Evolutionary conservation across 2,113 vertebrate genomes (phyloP).

Genomic region (Suricata suricatta): DNA sequence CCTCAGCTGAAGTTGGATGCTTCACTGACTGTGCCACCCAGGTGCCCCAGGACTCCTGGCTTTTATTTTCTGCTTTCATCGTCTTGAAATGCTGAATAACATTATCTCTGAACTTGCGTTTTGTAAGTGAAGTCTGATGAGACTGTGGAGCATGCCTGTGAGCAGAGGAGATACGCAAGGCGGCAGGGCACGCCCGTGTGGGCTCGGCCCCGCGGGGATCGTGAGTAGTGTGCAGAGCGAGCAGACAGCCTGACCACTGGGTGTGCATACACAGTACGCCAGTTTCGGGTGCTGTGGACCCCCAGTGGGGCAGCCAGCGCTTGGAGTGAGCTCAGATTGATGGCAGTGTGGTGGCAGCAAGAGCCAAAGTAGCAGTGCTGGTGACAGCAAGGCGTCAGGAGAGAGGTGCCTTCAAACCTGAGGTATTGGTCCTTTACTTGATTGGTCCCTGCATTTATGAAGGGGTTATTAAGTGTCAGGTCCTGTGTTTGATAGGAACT

Average conservation of each 20-base stretch:
- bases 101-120: not conserved
- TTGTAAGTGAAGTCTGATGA: not conserved
- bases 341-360: not conserved
- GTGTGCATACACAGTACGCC: not conserved
- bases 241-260: not conserved
- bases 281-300: not conserved
- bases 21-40: too few relatives aligned
- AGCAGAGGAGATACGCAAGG: not conserved
- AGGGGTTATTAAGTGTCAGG: not conserved
- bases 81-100: not conserved
- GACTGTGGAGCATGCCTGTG: not conserved
- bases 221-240: not conserved
- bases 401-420: not conserved
- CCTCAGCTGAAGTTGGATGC: too few relatives aligned
- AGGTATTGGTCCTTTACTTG: not conserved
- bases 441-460: not conserved
- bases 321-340: not conserved
- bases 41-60: not conserved
- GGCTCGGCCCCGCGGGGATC: not conserved
- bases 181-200: not conserved
- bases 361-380: not conserved
- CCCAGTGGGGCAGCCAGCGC: not conserved
- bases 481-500: not conserved
- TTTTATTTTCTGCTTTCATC: not conserved
- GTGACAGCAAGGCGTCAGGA: not conserved